phyloP scores from a whole-genome alignment of 2,113 vertebrate species.

The Tetrao urogallus region DNA sequence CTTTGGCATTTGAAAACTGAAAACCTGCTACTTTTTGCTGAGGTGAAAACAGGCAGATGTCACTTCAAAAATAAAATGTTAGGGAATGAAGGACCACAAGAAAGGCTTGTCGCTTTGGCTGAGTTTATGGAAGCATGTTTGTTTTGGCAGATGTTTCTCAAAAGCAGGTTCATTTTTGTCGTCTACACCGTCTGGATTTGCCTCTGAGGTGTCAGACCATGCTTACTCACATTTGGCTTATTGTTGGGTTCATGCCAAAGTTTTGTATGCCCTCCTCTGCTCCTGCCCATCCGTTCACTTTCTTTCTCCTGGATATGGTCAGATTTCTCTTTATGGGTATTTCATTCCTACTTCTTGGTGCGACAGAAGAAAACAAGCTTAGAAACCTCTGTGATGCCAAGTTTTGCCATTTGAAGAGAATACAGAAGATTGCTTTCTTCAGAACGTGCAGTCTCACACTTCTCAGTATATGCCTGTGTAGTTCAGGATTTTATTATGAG shows the following conservation, averaged over 20 bases:
- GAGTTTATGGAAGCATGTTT: slow-evolving; percentile 22
- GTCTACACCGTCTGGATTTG: not conserved
- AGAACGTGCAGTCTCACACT: not conserved
- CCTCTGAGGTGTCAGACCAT: slow-evolving; percentile 4
- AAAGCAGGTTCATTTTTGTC: slow-evolving; percentile 34
- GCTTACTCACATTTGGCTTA: not conserved
- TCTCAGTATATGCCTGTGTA: not conserved
- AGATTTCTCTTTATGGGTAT: not conserved
- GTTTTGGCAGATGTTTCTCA: slow-evolving; percentile 38
- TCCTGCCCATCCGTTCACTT: not conserved
- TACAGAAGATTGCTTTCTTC: not conserved
- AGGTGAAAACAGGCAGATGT: not conserved
- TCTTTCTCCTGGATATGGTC: not conserved
- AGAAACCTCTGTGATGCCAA: not conserved
- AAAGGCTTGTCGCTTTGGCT: not conserved
- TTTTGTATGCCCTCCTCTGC: not conserved
- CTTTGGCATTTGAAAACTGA: not conserved
- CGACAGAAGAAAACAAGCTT: not conserved
- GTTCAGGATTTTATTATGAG: not conserved
- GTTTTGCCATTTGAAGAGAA: not conserved
- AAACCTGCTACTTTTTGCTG: not conserved
- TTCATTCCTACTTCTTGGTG: slow-evolving; percentile 9
- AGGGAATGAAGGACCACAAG: not conserved
- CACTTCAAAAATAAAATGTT: not conserved
- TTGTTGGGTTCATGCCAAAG: not conserved